These are phyloP conservation scores for Protodeltote pygarga DNA, from an alignment of 2,888 invertebrate genomes.

Conservation along the genomic window DNA sequence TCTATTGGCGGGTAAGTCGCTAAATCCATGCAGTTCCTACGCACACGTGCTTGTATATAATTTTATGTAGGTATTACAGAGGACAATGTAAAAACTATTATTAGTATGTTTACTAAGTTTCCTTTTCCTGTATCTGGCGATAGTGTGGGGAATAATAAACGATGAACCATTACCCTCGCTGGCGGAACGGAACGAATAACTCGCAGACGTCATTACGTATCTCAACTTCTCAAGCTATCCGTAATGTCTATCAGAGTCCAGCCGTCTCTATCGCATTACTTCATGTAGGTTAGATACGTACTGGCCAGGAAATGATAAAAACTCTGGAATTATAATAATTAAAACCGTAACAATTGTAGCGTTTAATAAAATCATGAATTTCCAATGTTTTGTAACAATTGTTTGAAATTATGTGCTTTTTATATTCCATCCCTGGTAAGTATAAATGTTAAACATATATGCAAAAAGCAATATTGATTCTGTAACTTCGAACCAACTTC, in stretches of 20 bases:
- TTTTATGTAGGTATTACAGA: constrained; percentile 38
- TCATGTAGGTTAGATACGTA: too few species aligned
- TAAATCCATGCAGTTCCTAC: constrained; percentile 26
- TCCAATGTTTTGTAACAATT: constrained; percentile 23
- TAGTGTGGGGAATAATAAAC: constrained; percentile 66
- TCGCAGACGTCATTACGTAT: constrained; percentile 27
- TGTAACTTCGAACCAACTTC: too few species aligned
- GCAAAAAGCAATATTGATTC: too few species aligned
- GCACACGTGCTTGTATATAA: constrained; percentile 33
- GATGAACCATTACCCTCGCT: constrained; percentile 58
- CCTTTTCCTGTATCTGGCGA: constrained; percentile 65
- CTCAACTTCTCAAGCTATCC: constrained; percentile 25
- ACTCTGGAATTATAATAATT: constrained; percentile 24
- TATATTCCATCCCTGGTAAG: too few species aligned
- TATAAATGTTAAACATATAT: too few species aligned
- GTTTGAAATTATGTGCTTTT: too few species aligned
- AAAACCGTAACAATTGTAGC: constrained; percentile 22
- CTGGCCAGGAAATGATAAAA: constrained; percentile 29
- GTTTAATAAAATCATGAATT: constrained; percentile 37
- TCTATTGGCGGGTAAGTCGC: not conserved
- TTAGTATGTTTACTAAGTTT: constrained; percentile 65
- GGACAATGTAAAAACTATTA: constrained; percentile 50
- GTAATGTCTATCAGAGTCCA: constrained; percentile 34
- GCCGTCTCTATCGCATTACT: constrained; percentile 14
- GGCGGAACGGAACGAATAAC: constrained; percentile 68